Conservation (phyloP, 2,113 vertebrate genomes). For the Labeo rohita region DNA sequence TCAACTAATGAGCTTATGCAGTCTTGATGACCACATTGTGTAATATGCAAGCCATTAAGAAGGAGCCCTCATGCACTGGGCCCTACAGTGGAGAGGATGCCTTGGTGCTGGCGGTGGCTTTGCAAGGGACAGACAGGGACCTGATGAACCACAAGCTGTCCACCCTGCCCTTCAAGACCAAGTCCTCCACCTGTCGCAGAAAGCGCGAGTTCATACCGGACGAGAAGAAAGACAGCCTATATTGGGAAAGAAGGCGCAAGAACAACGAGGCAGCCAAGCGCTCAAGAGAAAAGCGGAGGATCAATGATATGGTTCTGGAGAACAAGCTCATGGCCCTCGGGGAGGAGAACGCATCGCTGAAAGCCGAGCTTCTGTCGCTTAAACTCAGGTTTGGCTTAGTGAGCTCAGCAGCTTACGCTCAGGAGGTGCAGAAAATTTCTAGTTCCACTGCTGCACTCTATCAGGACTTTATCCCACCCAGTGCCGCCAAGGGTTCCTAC, state of each 20-base stretch:
- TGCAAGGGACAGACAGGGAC: conserved; percentile 76
- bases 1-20: conserved; percentile 54
- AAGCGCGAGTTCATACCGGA: conserved; percentile 96
- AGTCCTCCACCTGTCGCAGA: conserved; percentile 81
- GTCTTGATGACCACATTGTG: conserved; percentile 53
- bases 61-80: conserved; percentile 80
- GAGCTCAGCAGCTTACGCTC: conserved; percentile 85
- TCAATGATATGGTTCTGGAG: conserved; percentile 97
- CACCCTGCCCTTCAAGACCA: conserved; percentile 74
- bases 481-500: conserved; percentile 70
- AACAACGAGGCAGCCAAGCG: conserved; percentile 97
- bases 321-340: conserved; percentile 93
- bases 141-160: conserved; percentile 63
- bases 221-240: conserved; percentile 93
- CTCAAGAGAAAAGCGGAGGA: conserved; percentile 91
- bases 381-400: conserved; percentile 94
- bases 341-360: conserved; percentile 92
- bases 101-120: conserved; percentile 79
- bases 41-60: conserved; percentile 93
- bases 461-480: conserved; percentile 79
- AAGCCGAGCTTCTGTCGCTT: conserved; percentile 87
- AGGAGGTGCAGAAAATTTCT: conserved; percentile 89
- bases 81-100: conserved; percentile 80
- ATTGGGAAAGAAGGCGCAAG: conserved; percentile 94
- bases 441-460: conserved; percentile 78